phyloP scores from a whole-genome alignment of 2,888 invertebrate species.

The Limenitis camilla region DNA sequence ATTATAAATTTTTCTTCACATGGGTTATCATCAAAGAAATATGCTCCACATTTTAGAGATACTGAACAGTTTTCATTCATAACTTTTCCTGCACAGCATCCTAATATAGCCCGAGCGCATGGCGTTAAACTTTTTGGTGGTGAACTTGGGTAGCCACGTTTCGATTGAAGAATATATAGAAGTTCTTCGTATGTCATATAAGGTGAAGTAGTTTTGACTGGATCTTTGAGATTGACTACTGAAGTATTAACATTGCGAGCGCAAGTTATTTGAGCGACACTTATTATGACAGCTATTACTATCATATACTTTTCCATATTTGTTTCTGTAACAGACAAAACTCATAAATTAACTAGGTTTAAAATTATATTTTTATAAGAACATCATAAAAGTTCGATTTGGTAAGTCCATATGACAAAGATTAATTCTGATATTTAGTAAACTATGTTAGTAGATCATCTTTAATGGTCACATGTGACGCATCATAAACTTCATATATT shows the following conservation, averaged over 20 bases:
- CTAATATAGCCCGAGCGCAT: constrained; percentile 84
- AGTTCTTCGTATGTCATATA: constrained; percentile 49
- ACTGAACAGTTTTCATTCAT: constrained; percentile 80
- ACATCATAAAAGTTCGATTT: not conserved
- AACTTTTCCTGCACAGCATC: constrained; percentile 78
- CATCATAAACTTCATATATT: not conserved
- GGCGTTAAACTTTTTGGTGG: constrained; percentile 58
- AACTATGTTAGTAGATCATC: too few relatives aligned
- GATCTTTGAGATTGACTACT: constrained; percentile 33
- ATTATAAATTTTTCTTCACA: constrained; percentile 77
- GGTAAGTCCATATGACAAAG: not conserved
- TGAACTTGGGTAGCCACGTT: constrained; percentile 32
- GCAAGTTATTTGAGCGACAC: constrained; percentile 33
- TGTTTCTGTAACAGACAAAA: constrained; percentile 39
- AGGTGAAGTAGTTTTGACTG: constrained; percentile 45
- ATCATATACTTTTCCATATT: constrained; percentile 34
- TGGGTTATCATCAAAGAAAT: constrained; percentile 84
- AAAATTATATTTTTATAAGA: not conserved
- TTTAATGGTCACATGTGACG: not conserved
- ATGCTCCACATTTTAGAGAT: constrained; percentile 79
- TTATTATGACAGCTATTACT: constrained; percentile 30
- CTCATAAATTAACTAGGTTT: not conserved
- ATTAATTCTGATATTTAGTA: too few relatives aligned
- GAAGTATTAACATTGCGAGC: constrained; percentile 34
- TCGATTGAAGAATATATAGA: constrained; percentile 41